phyloP scores from a whole-genome alignment of 2,888 invertebrate genomes.

The Iphiclides podalirius region DNA sequence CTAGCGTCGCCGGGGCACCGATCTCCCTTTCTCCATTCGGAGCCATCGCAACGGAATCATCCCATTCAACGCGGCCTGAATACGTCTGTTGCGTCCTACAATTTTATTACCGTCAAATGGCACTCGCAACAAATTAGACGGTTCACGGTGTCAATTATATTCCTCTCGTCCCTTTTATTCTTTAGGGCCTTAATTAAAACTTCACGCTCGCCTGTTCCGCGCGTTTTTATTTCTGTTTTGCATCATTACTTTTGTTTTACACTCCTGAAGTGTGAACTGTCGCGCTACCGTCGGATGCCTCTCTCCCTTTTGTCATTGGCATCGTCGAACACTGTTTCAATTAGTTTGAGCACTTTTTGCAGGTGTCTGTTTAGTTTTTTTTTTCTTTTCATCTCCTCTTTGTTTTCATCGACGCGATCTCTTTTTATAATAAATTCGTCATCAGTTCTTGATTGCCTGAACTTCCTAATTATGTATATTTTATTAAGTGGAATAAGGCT shows the following conservation, averaged over 20 bases:
- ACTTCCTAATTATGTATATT: too few species aligned
- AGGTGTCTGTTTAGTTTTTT: slow-evolving; percentile 30
- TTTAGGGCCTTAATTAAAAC: slow-evolving; percentile 75
- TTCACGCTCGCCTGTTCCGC: slow-evolving; percentile 57
- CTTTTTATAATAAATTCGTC: too few species aligned
- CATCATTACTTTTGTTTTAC: slow-evolving; percentile 64
- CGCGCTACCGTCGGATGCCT: slow-evolving; percentile 43
- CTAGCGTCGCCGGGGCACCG: slow-evolving; percentile 31
- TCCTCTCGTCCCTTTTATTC: slow-evolving; percentile 52
- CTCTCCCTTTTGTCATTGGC: slow-evolving; percentile 42
- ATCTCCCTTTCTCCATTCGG: slow-evolving; percentile 45
- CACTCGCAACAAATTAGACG: slow-evolving; percentile 67
- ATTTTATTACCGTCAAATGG: slow-evolving; percentile 55
- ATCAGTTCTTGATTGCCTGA: too few species aligned
- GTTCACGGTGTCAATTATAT: slow-evolving; percentile 64
- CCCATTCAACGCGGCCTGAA: slow-evolving; percentile 54
- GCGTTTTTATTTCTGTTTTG: slow-evolving; percentile 40
- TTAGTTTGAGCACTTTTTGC: slow-evolving; percentile 51
- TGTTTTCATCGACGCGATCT: slow-evolving; percentile 17
- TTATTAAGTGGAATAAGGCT: too few species aligned
- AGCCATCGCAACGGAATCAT: slow-evolving; percentile 52
- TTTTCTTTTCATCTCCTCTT: slow-evolving; percentile 12
- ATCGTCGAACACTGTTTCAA: slow-evolving; percentile 50
- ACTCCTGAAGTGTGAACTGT: slow-evolving; percentile 74
- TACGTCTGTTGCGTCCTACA: slow-evolving; percentile 42